Conservation (phyloP, 2,797 vertebrate species). For the Crax fasciolata region DNA sequence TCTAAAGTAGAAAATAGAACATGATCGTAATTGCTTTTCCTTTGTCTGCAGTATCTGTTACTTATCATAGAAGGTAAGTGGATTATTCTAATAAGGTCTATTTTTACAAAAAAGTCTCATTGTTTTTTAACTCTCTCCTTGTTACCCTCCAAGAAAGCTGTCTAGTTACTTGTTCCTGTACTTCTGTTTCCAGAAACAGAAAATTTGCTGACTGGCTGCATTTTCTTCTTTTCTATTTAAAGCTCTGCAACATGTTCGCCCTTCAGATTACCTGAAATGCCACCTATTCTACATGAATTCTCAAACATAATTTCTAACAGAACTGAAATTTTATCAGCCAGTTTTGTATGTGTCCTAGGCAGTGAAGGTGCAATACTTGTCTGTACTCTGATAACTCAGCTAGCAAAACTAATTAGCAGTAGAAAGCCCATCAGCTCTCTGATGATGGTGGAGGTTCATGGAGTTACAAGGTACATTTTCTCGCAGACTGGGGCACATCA, state of each 20-base stretch:
- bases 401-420: not conserved
- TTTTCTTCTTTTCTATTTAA: not conserved
- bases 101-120: not conserved
- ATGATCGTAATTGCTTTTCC: not conserved
- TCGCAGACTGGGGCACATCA: not conserved
- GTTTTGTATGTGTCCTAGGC: not conserved
- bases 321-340: not conserved
- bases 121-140: not conserved
- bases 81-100: not conserved
- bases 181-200: not conserved
- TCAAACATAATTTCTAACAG: not conserved
- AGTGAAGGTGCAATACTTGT: not conserved
- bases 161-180: not conserved
- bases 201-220: not conserved
- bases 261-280: not conserved
- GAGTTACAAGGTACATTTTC: not conserved
- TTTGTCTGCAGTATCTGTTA: not conserved
- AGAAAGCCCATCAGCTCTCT: not conserved
- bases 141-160: not conserved
- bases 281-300: not conserved
- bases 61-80: not conserved
- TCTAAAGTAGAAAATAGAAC: not conserved
- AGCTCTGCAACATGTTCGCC: not conserved
- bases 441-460: fast-evolving
- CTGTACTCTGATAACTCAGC: not conserved